Evolutionary conservation across 2,113 vertebrate genomes (phyloP).

Genomic region (Castor canadensis): DNA sequence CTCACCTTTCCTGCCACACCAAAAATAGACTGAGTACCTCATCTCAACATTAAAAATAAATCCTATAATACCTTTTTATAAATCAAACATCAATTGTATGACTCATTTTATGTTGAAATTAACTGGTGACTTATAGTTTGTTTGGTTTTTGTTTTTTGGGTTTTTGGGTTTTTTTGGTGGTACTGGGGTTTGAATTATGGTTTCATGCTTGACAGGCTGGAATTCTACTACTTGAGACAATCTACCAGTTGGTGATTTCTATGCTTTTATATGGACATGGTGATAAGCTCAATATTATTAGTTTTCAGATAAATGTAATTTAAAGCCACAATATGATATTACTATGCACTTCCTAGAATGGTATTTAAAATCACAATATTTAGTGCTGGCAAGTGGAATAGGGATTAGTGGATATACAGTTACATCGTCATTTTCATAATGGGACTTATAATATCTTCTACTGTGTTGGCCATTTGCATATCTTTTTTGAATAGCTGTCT

Average conservation of each 20-base stretch:
- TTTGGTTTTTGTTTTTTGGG: too few relatives aligned
- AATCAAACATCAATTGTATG: not conserved
- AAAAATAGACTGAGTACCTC: not conserved
- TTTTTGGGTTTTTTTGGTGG: too few relatives aligned
- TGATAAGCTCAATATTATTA: not conserved
- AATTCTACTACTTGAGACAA: too few relatives aligned
- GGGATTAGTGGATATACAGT: too few relatives aligned
- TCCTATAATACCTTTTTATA: not conserved
- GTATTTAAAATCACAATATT: not conserved
- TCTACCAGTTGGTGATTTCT: too few relatives aligned
- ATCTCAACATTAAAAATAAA: not conserved
- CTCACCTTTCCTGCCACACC: not conserved
- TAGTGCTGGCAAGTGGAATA: not conserved
- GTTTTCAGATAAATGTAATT: not conserved
- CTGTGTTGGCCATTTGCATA: not conserved
- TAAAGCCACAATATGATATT: not conserved
- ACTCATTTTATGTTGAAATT: not conserved
- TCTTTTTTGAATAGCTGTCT: not conserved
- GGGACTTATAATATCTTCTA: not conserved
- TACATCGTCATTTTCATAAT: not conserved
- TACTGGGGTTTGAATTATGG: too few relatives aligned
- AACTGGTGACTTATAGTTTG: not conserved
- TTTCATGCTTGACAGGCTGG: too few relatives aligned
- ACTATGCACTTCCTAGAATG: not conserved
- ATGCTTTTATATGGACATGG: too few relatives aligned